phyloP scores from a whole-genome alignment of 2,113 vertebrate genomes.

The Macaca fascicularis region T2T-MFA8v1.1 NC_088384.1:112445501-112446000 shows the following conservation, averaged over 20 bases:
- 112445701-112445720: background rate
- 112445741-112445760: background rate
- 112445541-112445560: background rate
- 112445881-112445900: background rate
- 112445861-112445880: background rate
- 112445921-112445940: background rate
- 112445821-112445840: background rate
- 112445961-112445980: background rate
- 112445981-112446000: background rate
- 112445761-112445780: background rate
- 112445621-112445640: no score
- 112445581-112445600: background rate
- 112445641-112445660: background rate
- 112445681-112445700: background rate
- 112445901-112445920: slow-evolving; percentile 51
- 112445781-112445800: background rate
- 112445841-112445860: background rate
- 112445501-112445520: background rate
- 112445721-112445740: fast-evolving
- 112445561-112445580: background rate
- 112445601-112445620: background rate
- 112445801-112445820: background rate
- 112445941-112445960: background rate
- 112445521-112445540: background rate
- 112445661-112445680: background rate